Percentiles rank a stretch among this genome's conserved stretches.
These are phyloP conservation scores for Pelosia muscerda DNA, from an alignment of 2,888 invertebrate genomes.

Conservation along the genomic window DNA sequence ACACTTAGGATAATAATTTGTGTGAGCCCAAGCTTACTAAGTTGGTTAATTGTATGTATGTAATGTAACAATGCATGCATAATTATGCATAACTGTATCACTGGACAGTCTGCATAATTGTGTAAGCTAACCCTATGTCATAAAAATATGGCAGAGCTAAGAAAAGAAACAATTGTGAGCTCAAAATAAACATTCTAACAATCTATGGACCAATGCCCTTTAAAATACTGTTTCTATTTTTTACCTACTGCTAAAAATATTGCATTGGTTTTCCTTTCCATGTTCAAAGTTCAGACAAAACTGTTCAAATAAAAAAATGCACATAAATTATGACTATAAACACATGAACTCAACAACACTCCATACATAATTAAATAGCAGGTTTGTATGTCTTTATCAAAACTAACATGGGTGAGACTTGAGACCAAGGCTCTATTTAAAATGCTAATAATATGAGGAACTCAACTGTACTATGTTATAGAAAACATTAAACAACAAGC, in stretches of 20 bases:
- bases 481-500: neutral
- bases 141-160: neutral
- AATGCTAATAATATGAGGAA: neutral
- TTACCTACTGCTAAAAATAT: neutral
- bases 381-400: neutral
- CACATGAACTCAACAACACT: neutral
- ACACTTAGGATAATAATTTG: neutral
- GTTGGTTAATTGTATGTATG: constrained; percentile 4
- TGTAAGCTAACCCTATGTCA: neutral
- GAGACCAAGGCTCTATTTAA: neutral
- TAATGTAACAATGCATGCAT: neutral
- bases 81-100: neutral
- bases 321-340: neutral
- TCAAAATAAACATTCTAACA: neutral
- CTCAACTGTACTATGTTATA: neutral
- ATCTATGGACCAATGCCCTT: neutral
- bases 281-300: neutral
- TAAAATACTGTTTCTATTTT: neutral
- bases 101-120: neutral
- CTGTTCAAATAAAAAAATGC: neutral
- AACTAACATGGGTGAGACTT: constrained; percentile 1
- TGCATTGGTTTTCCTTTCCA: neutral
- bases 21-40: neutral
- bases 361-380: neutral
- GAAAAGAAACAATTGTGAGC: neutral